Evolutionary conservation across 2,113 vertebrate species (phyloP).

Genomic region (Podiceps cristatus): DNA sequence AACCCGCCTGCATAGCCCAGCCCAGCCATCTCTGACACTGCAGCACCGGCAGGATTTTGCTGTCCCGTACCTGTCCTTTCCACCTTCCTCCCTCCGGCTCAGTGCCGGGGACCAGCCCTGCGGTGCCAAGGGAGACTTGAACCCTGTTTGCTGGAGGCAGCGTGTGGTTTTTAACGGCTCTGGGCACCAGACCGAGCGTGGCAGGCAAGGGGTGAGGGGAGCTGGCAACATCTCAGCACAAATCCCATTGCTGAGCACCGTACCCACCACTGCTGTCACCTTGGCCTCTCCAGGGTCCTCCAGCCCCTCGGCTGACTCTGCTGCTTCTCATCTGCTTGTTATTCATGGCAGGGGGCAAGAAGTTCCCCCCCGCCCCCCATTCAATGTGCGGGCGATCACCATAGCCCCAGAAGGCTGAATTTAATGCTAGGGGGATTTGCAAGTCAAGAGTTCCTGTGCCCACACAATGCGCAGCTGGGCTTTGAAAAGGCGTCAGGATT

Average conservation of each 20-base stretch:
- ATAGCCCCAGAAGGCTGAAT: slow-evolving; percentile 66
- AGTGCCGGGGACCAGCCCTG: not conserved
- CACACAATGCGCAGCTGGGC: slow-evolving; percentile 63
- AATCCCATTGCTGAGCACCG: not conserved
- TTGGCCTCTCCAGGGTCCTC: not conserved
- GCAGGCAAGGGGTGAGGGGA: not conserved
- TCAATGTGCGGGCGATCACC: not conserved
- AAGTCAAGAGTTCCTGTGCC: slow-evolving; percentile 71
- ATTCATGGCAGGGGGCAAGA: slow-evolving; percentile 68
- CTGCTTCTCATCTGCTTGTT: slow-evolving; percentile 62
- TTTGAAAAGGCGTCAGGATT: slow-evolving; percentile 66
- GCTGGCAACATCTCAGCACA: not conserved
- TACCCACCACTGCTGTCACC: not conserved
- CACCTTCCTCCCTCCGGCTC: not conserved
- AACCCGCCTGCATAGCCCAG: fast-evolving
- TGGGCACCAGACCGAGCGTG: not conserved
- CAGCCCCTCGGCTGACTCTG: not conserved
- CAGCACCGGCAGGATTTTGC: not conserved
- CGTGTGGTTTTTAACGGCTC: not conserved
- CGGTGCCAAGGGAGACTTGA: fast-evolving
- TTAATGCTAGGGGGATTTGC: slow-evolving; percentile 69
- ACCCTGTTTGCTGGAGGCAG: not conserved
- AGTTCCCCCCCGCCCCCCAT: not conserved
- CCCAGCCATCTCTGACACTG: not conserved
- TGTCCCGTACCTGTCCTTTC: not conserved